These are phyloP conservation scores for Spodoptera litura DNA, from an alignment of 1,140 invertebrate genomes.

Conservation along the genomic window DNA sequence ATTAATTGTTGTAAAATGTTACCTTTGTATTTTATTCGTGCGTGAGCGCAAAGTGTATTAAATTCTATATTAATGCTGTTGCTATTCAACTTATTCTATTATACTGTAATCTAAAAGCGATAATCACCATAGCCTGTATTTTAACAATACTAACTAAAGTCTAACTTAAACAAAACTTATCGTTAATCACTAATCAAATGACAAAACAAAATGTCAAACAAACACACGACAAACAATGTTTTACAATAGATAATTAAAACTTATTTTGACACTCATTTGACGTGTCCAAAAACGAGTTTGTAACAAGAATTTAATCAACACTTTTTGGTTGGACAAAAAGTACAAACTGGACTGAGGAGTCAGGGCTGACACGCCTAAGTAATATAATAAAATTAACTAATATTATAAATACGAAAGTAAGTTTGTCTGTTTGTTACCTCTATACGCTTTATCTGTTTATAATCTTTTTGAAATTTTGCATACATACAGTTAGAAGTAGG, in stretches of 20 bases:
- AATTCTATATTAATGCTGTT: too few relatives aligned
- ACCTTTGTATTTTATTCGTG: neutral
- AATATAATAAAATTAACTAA: conserved; percentile 19
- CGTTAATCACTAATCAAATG: neutral
- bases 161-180: neutral
- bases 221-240: too few relatives aligned
- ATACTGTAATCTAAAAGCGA: too few relatives aligned
- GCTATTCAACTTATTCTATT: too few relatives aligned
- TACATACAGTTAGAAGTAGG: too few relatives aligned
- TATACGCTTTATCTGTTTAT: too few relatives aligned
- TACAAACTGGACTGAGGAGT: conserved; percentile 6
- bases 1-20: conserved; percentile 24
- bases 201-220: neutral
- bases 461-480: too few relatives aligned
- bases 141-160: too few relatives aligned
- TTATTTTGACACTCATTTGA: conserved; percentile 55
- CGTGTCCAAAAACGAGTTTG: conserved; percentile 53
- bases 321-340: conserved; percentile 35
- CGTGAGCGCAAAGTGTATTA: neutral
- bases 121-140: too few relatives aligned
- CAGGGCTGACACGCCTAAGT: conserved; percentile 54
- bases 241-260: conserved; percentile 34
- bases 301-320: conserved; percentile 67
- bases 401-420: too few relatives aligned
- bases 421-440: too few relatives aligned